phyloP scores from a whole-genome alignment of 2,888 invertebrate species.

The Caenorhabditis panamensis region DNA sequence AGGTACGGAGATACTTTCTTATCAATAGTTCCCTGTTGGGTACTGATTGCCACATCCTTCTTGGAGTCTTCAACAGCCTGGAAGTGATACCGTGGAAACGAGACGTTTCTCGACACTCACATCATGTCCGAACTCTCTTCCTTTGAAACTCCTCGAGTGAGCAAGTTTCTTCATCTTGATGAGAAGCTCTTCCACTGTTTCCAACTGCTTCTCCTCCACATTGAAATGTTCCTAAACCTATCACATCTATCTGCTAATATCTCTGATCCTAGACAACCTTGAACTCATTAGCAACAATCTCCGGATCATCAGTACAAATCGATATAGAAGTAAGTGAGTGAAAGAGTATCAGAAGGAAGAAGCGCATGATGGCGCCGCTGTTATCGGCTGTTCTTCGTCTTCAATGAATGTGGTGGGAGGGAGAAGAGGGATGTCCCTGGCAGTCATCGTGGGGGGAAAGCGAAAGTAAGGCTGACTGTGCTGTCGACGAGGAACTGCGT shows the following conservation, averaged over 20 bases:
- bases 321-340: conserved; percentile 13
- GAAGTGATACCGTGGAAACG: conserved; percentile 15
- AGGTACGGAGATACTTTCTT: conserved; percentile 75
- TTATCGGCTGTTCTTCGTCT: not conserved
- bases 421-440: not conserved
- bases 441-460: conserved; percentile 3
- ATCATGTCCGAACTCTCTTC: conserved; percentile 75
- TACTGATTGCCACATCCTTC: conserved; percentile 72
- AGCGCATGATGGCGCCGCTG: conserved; percentile 11
- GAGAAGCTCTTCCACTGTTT: conserved; percentile 69
- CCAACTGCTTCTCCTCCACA: conserved; percentile 69
- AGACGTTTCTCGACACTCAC: conserved; percentile 53
- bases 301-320: conserved; percentile 11
- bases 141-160: conserved; percentile 71
- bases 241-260: not conserved
- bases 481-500: conserved; percentile 4
- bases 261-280: conserved; percentile 15
- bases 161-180: conserved; percentile 73
- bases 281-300: conserved; percentile 27
- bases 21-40: conserved; percentile 73
- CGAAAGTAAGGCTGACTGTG: conserved; percentile 5
- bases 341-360: conserved; percentile 16
- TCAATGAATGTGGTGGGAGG: not conserved
- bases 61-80: conserved; percentile 71
- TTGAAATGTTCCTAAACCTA: conserved; percentile 66